Evolutionary conservation across 2,113 vertebrate genomes (phyloP).

Genomic region (Leucosticte australis): DNA sequence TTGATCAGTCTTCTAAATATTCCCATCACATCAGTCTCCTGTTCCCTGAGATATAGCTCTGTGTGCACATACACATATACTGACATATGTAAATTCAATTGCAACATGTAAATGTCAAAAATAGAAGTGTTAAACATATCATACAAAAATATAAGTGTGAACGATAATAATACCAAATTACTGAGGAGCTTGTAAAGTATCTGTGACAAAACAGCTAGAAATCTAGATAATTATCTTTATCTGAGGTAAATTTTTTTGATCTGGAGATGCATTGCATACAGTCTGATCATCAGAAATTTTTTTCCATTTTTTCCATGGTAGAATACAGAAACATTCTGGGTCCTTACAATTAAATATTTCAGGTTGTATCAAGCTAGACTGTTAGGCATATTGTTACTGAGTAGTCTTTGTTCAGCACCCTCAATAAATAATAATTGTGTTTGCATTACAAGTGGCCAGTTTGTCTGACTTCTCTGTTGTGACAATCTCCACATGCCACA

Average conservation of each 20-base stretch:
- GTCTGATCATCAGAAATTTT: not conserved
- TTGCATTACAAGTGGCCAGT: not conserved
- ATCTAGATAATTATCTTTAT: not conserved
- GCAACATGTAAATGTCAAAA: not conserved
- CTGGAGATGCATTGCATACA: not conserved
- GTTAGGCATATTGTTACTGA: not conserved
- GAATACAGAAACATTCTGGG: not conserved
- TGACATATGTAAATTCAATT: not conserved
- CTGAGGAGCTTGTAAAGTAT: not conserved
- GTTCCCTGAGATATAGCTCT: not conserved
- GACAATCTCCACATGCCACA: not conserved
- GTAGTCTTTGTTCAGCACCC: not conserved
- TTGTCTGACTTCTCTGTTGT: not conserved
- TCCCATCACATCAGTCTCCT: not conserved
- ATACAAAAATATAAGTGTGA: not conserved
- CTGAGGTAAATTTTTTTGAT: not conserved
- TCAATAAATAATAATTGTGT: not conserved
- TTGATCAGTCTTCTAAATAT: not conserved
- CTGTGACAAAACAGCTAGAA: not conserved
- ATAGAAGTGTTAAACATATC: not conserved
- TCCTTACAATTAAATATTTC: not conserved
- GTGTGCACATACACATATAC: not conserved
- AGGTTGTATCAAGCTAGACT: not conserved
- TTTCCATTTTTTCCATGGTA: not conserved
- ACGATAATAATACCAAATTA: not conserved